These are phyloP conservation scores for Cybosia mesomella DNA, from an alignment of 2,888 invertebrate species.

Conservation along the genomic window DNA sequence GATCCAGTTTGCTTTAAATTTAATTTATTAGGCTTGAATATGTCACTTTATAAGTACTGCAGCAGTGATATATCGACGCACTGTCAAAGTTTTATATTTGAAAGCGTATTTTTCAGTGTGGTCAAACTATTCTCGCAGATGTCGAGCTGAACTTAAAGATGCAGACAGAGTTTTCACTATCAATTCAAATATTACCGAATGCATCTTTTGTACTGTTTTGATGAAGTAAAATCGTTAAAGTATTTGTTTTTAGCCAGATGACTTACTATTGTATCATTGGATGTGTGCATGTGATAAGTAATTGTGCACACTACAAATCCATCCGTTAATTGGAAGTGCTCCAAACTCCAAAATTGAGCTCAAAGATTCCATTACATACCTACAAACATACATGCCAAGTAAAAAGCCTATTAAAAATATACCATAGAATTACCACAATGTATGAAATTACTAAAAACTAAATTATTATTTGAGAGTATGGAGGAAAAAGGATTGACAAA, in stretches of 20 bases:
- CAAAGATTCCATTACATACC: no score
- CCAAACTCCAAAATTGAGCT: no score
- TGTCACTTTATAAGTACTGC: background rate
- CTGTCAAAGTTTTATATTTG: background rate
- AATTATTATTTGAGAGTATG: no score
- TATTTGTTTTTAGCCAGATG: background rate
- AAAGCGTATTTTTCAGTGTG: background rate
- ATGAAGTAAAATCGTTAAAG: no score
- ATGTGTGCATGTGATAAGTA: no score
- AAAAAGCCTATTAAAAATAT: background rate
- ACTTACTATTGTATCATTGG: background rate
- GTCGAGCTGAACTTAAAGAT: background rate
- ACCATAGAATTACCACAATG: background rate
- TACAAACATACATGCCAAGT: no score
- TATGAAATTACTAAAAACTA: no score
- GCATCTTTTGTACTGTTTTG: no score
- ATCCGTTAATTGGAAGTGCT: no score
- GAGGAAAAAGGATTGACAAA: no score
- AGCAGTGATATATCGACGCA: slow-evolving; percentile 2
- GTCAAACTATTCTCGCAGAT: background rate
- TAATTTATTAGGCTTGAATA: slow-evolving; percentile 21
- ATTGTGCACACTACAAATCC: no score
- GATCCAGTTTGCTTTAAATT: slow-evolving; percentile 29
- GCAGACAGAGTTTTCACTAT: background rate
- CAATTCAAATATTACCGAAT: background rate